Conservation (phyloP, 2,797 vertebrate genomes). For the Trachurus trachurus region DNA sequence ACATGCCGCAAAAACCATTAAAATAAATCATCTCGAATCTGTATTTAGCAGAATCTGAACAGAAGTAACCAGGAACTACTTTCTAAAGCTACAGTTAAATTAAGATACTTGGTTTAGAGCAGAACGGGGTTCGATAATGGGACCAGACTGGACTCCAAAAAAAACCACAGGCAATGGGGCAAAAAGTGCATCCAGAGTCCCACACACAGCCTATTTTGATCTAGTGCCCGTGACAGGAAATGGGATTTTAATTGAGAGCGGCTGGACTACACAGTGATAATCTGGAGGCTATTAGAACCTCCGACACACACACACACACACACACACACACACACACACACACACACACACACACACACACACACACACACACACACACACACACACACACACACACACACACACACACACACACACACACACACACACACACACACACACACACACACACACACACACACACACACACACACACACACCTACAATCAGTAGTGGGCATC, state of each 20-base stretch:
- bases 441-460: conserved; percentile 43
- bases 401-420: conserved; percentile 43
- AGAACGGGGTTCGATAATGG: neutral
- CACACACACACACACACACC: conserved; percentile 20
- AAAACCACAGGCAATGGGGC: conserved; percentile 40
- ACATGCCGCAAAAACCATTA: neutral
- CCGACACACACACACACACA: conserved; percentile 34
- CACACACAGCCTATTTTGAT: conserved; percentile 53
- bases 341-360: conserved; percentile 14
- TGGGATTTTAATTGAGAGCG: conserved; percentile 83
- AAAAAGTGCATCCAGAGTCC: conserved; percentile 32
- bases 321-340: conserved; percentile 17
- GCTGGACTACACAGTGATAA: conserved; percentile 73
- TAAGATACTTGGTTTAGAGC: neutral
- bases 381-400: conserved; percentile 22
- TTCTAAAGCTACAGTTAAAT: neutral
- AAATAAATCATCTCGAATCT: neutral
- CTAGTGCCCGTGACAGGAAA: conserved; percentile 74
- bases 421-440: conserved; percentile 39
- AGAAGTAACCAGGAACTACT: neutral
- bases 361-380: conserved; percentile 17
- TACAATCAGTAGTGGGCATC: conserved; percentile 61
- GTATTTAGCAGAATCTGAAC: neutral
- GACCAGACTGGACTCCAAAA: neutral
- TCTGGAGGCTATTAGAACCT: conserved; percentile 79